Base-by-base conservation (phyloP, 2,888 invertebrate species). In the Cantharis lateralis region DNA sequence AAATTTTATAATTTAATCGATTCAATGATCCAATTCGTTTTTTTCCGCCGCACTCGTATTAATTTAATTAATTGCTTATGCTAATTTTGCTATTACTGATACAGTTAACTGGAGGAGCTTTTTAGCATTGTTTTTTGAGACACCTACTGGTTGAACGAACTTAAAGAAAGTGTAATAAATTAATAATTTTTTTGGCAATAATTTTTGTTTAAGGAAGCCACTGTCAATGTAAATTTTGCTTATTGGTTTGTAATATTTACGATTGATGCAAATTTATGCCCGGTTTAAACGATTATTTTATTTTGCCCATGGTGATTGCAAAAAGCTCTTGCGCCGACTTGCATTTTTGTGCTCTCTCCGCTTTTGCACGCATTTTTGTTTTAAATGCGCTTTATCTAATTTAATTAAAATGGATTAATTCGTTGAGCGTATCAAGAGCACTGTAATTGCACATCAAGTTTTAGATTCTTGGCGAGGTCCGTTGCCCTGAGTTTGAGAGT, bases 381-480 rank as follows among this genome's bases (percentile, higher is more conserved):
- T n/a, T 48, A n/a, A 48, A 48, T 13, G 48, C 48, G 48, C 48
- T 48, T 48, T 63, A 74, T 77, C 72, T 71, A 74, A 77, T 77
- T 71, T 71, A 68, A 71, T 15, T 72, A 18, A 72, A 75, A 75
- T 68, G 75, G 75, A 75, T 78, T 68, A 75, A 77, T 70, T 77
- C 61, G 24, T 78, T 63, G 64, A 66, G 18, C 73, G 73, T 78
- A 75, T 75, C 68, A 75, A 73, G 75, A 78, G 72, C 75, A 72
- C 70, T 76, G 68, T 78, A 78, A 78, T 78, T 78, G 78, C 78
- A 76, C 76, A 78, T 78, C 78, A 70, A 78, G 75, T 75, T 76
- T 76, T 72, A 76, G 74, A 78, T 78, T 78, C 76, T 74, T 76
- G 48, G 76, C 62, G 76, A 78, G 78, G 78, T 78, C 78, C 76